Conservation (phyloP, 2,797 vertebrate genomes). For the Antennarius maculatus region DNA sequence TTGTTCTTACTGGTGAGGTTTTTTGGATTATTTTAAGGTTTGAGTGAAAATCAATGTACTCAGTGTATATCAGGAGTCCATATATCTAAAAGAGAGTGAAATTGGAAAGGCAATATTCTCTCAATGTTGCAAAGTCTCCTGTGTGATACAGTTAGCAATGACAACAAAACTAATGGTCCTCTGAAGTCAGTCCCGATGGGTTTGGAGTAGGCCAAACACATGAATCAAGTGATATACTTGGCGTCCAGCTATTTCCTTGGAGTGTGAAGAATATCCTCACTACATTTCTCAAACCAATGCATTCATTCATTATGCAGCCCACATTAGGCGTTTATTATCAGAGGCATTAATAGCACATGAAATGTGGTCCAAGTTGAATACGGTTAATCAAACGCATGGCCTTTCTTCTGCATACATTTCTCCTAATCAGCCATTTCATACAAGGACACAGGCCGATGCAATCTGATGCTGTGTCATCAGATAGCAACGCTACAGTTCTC, state of each 20-base stretch:
- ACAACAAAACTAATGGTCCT: slow-evolving; percentile 74
- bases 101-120: slow-evolving; percentile 70
- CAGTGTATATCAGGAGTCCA: slow-evolving; percentile 56
- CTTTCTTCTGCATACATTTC: neutral
- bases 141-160: slow-evolving; percentile 74
- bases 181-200: slow-evolving; percentile 60
- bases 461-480: too few relatives aligned
- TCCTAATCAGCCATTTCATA: neutral
- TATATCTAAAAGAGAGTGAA: slow-evolving; percentile 61
- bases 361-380: slow-evolving; percentile 42
- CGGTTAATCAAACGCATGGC: slow-evolving; percentile 46
- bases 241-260: slow-evolving; percentile 51
- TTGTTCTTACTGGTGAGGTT: slow-evolving; percentile 32
- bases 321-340: slow-evolving; percentile 66
- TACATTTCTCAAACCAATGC: slow-evolving; percentile 67
- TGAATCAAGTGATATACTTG: slow-evolving; percentile 74
- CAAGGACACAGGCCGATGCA: neutral
- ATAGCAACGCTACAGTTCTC: too few relatives aligned
- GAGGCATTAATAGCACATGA: slow-evolving; percentile 54
- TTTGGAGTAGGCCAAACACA: slow-evolving; percentile 68
- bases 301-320: slow-evolving; percentile 55
- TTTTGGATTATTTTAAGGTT: slow-evolving; percentile 57
- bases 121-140: slow-evolving; percentile 57
- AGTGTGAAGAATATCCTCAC: slow-evolving; percentile 62
- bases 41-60: slow-evolving; percentile 66